phyloP scores from a whole-genome alignment of 2,113 vertebrate genomes.

The Cavia aperea region DNA sequence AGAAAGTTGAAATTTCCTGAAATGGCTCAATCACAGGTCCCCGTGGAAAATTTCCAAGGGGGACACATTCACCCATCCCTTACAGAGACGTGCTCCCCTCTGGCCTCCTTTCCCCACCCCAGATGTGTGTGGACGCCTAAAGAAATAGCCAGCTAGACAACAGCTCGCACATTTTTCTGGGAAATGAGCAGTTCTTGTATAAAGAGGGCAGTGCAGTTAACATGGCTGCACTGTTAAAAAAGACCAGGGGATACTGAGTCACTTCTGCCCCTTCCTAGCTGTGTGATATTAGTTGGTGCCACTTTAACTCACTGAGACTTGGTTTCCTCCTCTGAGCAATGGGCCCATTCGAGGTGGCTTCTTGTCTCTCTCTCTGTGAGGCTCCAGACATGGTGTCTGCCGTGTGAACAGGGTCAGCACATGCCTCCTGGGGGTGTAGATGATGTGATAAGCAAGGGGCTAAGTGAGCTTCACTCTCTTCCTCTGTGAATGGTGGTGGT shows the following conservation, averaged over 20 bases:
- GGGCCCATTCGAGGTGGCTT: background rate
- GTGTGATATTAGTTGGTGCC: background rate
- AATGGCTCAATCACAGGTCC: background rate
- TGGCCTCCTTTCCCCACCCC: rapidly evolving
- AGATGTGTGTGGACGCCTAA: background rate
- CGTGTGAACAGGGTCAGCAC: rapidly evolving
- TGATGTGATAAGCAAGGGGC: background rate
- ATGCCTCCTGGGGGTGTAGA: background rate
- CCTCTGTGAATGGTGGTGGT: background rate
- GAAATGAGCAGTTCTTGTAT: background rate
- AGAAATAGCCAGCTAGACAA: background rate
- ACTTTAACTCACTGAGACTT: background rate
- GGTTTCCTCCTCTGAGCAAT: background rate
- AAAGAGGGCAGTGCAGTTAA: background rate
- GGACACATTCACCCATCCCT: no score
- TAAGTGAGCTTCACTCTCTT: background rate
- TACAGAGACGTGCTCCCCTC: background rate
- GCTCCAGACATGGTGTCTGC: rapidly evolving
- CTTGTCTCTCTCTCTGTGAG: background rate
- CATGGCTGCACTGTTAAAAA: background rate
- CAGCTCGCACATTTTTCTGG: background rate
- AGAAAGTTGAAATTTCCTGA: background rate
- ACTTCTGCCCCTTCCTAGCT: no score
- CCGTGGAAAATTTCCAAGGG: background rate
- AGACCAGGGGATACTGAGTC: background rate